These are phyloP conservation scores for Tubulanus polymorphus DNA, from an alignment of 2,888 invertebrate species.

Conservation along the genomic window DNA sequence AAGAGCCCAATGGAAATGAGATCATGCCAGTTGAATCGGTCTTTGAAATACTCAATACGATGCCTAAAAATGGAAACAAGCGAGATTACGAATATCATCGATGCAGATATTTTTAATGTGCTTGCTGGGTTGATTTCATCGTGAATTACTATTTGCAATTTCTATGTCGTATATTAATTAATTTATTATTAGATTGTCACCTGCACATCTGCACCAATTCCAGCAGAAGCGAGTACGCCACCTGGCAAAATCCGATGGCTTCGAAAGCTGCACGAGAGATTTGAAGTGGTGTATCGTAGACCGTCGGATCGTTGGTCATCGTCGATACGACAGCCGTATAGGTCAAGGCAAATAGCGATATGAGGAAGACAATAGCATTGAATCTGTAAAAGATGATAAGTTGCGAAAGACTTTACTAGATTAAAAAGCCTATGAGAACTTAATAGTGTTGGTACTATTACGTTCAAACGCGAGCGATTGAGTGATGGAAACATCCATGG, in stretches of 20 bases:
- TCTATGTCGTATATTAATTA: too few relatives aligned
- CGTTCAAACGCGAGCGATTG: too few relatives aligned
- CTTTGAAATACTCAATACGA: conserved; percentile 33
- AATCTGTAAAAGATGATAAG: neutral
- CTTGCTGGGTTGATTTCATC: too few relatives aligned
- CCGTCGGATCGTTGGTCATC: conserved; percentile 24
- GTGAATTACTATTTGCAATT: too few relatives aligned
- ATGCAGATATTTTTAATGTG: neutral
- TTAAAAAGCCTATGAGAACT: too few relatives aligned
- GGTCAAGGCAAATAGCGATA: conserved; percentile 26
- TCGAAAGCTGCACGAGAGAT: conserved; percentile 33
- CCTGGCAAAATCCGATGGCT: conserved; percentile 23
- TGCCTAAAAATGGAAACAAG: conserved; percentile 25
- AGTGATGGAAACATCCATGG: too few relatives aligned
- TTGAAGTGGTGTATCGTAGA: conserved; percentile 28
- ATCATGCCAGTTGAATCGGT: conserved; percentile 41
- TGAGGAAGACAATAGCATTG: neutral
- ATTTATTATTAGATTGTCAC: too few relatives aligned
- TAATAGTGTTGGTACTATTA: too few relatives aligned
- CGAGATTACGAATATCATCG: neutral
- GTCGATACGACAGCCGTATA: conserved; percentile 28
- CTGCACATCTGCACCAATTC: conserved; percentile 37
- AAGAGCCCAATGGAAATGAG: conserved; percentile 26
- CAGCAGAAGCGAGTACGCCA: conserved; percentile 23
- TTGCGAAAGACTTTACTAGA: neutral